Conservation (phyloP, 1,140 invertebrate genomes). For the Dinoponera quadriceps region DNA sequence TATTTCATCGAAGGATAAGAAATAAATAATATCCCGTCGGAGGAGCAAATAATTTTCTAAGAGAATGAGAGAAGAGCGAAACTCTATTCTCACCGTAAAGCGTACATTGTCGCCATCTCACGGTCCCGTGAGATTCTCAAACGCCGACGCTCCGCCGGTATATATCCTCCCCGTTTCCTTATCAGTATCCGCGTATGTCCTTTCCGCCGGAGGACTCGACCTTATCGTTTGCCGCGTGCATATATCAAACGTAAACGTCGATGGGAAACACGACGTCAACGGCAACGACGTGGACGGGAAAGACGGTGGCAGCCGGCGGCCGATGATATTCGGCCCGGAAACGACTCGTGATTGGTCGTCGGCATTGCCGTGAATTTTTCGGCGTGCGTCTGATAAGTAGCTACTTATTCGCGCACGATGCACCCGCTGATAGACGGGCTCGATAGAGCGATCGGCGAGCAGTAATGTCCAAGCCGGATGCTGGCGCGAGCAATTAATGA, state of each 20-base stretch:
- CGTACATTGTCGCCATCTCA: conserved; percentile 56
- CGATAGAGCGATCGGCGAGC: conserved; percentile 32
- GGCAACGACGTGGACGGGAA: too few relatives aligned
- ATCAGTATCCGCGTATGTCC: conserved; percentile 35
- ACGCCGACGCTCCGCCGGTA: conserved; percentile 59
- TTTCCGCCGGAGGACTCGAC: conserved; percentile 57
- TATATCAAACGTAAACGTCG: conserved; percentile 26
- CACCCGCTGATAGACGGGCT: conserved; percentile 3
- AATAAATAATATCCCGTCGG: too few relatives aligned
- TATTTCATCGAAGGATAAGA: too few relatives aligned
- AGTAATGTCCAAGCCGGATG: conserved; percentile 17
- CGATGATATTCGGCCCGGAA: conserved; percentile 37
- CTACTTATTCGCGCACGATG: background rate
- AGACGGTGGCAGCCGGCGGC: background rate
- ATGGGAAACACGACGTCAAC: too few relatives aligned
- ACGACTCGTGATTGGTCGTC: conserved; percentile 54
- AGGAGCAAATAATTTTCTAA: background rate
- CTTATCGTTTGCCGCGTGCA: conserved; percentile 68
- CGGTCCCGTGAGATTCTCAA: background rate
- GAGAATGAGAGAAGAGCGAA: too few relatives aligned
- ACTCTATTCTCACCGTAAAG: conserved; percentile 20
- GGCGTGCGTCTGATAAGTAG: conserved; percentile 34
- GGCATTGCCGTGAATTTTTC: conserved; percentile 33
- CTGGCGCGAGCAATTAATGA: conserved; percentile 35
- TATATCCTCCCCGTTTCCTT: conserved; percentile 34